Percentiles rank a stretch among this genome's conserved stretches.
These are phyloP conservation scores for Myrmophylax atrothorax DNA, from an alignment of 2,113 vertebrate species.

Conservation along the genomic window DNA sequence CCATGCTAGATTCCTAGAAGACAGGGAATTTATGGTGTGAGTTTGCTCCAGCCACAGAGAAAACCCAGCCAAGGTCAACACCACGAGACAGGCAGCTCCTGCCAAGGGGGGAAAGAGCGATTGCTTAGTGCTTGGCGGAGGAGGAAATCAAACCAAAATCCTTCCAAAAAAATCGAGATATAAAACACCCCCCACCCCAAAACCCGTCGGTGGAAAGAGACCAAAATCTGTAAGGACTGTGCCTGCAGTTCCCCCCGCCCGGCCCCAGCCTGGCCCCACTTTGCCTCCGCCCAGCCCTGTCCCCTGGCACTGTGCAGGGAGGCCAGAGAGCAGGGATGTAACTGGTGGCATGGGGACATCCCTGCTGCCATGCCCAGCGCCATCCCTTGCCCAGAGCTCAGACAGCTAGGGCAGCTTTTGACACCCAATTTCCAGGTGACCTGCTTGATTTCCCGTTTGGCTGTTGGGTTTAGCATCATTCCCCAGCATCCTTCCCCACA, in stretches of 20 bases:
- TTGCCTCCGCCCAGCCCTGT: not conserved
- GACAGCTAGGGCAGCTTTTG: not conserved
- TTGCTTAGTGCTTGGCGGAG: constrained; percentile 57
- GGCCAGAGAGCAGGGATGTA: fast-evolving
- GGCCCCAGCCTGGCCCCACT: not conserved
- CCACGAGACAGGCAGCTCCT: constrained; percentile 65
- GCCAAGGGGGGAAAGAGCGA: constrained; percentile 70
- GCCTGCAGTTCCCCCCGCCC: not conserved
- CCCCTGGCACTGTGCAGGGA: not conserved
- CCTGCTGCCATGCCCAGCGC: fast-evolving
- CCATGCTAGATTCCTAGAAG: constrained; percentile 86
- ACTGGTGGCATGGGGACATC: fast-evolving
- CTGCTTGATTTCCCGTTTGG: not conserved
- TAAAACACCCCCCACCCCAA: constrained; percentile 34
- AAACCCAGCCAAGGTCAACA: constrained; percentile 80
- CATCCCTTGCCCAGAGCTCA: not conserved
- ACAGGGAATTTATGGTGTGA: constrained; percentile 85
- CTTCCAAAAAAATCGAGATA: constrained; percentile 55
- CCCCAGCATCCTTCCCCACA: not conserved
- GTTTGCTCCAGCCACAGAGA: constrained; percentile 67
- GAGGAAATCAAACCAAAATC: constrained; percentile 60
- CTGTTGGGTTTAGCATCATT: not conserved
- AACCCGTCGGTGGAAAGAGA: constrained; percentile 29
- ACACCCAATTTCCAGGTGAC: not conserved
- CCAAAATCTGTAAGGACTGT: not conserved